These are phyloP conservation scores for Didymodactylos carnosus DNA, from an alignment of 2,888 invertebrate genomes.

Conservation along the genomic window DNA sequence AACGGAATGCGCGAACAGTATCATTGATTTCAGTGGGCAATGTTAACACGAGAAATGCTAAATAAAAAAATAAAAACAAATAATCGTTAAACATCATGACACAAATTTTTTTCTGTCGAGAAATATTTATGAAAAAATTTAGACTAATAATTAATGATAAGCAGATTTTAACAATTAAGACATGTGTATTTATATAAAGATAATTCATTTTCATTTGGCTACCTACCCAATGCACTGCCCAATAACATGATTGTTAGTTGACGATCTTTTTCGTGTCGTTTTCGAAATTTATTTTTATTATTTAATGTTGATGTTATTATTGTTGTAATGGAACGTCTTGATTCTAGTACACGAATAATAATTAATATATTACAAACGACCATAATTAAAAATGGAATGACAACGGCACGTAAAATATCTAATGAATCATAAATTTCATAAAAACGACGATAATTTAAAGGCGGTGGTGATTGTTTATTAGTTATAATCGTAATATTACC, in stretches of 20 bases:
- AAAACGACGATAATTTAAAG: background rate
- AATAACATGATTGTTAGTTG: background rate
- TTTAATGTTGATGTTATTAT: background rate
- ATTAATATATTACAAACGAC: background rate
- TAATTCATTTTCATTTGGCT: no score
- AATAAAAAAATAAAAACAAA: background rate
- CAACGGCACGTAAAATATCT: background rate
- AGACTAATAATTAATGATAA: no score
- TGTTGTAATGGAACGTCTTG: background rate
- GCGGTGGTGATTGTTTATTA: background rate
- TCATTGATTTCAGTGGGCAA: background rate
- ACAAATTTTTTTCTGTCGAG: background rate
- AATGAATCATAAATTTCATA: background rate
- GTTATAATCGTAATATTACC: no score
- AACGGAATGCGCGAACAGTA: background rate
- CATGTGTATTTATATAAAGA: no score
- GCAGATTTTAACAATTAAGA: no score
- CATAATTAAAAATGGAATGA: background rate
- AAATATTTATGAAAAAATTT: background rate
- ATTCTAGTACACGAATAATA: background rate
- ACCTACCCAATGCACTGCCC: background rate
- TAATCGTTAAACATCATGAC: background rate
- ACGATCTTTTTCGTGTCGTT: background rate
- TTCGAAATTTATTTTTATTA: background rate
- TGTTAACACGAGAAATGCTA: background rate